phyloP scores from a whole-genome alignment of 2,888 invertebrate genomes.

The Sycophila texana region DNA sequence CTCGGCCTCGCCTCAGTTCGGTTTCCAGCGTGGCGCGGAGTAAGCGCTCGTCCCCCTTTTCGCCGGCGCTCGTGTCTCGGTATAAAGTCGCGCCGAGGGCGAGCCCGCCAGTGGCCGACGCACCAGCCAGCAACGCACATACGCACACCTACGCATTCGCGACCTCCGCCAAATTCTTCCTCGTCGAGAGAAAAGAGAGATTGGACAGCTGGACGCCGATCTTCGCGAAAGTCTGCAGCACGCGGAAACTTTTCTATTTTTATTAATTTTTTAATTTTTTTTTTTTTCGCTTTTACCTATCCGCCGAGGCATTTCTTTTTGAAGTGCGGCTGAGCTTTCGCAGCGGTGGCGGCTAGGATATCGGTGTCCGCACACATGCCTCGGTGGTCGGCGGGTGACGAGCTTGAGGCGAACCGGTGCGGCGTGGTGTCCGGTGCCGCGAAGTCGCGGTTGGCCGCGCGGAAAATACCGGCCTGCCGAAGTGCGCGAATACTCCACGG shows the following conservation, averaged over 20 bases:
- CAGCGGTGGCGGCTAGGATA: neutral
- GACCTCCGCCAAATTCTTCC: conserved; percentile 22
- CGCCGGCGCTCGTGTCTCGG: neutral
- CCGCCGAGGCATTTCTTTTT: no score
- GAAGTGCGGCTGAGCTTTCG: conserved; percentile 1
- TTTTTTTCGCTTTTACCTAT: neutral
- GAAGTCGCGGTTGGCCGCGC: neutral
- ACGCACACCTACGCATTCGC: neutral
- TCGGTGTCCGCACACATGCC: neutral
- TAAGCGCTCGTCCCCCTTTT: conserved; percentile 1
- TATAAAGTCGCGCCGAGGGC: conserved; percentile 37
- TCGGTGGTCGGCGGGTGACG: neutral
- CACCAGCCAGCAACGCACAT: conserved; percentile 28
- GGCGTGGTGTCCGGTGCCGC: neutral
- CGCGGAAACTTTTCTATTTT: neutral
- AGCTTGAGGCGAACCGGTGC: neutral
- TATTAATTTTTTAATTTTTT: neutral
- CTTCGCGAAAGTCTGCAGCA: no score
- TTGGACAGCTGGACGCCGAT: no score
- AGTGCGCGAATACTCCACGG: neutral
- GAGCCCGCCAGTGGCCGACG: conserved; percentile 50
- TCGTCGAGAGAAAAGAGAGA: no score
- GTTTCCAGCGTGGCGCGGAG: conserved; percentile 18
- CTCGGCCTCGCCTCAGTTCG: conserved; percentile 17
- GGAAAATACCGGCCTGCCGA: neutral